Conservation (phyloP, 1,140 invertebrate genomes). For the Aphis craccivora region DNA sequence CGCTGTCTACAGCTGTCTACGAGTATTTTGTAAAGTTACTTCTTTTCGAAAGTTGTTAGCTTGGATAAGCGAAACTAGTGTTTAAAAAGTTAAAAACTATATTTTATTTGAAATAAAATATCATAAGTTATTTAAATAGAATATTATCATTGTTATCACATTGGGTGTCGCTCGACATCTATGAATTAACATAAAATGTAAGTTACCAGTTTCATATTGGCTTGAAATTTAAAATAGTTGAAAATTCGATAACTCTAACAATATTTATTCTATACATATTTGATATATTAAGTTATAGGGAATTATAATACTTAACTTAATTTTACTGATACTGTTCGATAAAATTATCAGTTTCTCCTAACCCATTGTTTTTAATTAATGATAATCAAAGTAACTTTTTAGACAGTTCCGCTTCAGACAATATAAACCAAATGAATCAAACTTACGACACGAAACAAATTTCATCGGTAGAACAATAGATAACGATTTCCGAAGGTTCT, state of each 20-base stretch:
- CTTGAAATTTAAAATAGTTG: background rate
- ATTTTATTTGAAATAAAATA: background rate
- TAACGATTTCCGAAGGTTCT: background rate
- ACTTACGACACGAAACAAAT: background rate
- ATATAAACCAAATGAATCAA: conserved; percentile 24
- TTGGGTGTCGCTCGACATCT: background rate
- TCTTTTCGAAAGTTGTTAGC: background rate
- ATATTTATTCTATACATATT: background rate
- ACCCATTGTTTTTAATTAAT: conserved; percentile 26
- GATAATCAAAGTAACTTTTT: conserved; percentile 28
- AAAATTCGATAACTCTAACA: background rate
- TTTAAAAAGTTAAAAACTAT: background rate
- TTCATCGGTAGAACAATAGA: background rate
- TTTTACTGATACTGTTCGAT: background rate
- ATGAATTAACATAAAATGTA: background rate
- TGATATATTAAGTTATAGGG: background rate
- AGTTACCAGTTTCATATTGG: background rate
- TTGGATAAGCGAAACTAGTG: background rate
- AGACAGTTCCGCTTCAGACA: background rate
- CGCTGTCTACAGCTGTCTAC: background rate
- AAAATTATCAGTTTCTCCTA: background rate
- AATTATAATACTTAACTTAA: background rate
- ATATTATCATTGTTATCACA: background rate
- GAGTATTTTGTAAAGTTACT: background rate
- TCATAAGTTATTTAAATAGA: background rate